Evolutionary conservation across 2,113 vertebrate species (phyloP).

Genomic region (Sapajus apella): DNA sequence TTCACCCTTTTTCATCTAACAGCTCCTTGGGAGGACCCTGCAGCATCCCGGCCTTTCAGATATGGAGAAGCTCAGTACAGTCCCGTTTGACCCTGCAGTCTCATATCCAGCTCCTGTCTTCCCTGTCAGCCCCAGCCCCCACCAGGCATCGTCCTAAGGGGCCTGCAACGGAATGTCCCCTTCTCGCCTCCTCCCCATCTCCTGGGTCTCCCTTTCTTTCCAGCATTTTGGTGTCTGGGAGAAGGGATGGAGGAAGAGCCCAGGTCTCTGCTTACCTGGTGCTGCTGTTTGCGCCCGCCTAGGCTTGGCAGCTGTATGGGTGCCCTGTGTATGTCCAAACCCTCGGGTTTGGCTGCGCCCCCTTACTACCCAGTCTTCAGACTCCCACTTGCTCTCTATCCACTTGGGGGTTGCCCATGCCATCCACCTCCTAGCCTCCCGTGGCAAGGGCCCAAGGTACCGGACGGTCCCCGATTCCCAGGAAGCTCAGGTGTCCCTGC

Average conservation of each 20-base stretch:
- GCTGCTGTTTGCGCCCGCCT: no score
- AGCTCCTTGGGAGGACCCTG: no score
- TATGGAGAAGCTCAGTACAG: no score
- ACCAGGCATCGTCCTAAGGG: background rate
- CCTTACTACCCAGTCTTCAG: background rate
- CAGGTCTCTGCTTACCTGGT: background rate
- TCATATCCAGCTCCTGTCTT: background rate
- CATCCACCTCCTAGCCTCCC: fast-evolving
- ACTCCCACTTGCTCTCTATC: background rate
- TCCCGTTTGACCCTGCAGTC: background rate
- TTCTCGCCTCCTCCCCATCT: background rate
- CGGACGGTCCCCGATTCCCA: fast-evolving
- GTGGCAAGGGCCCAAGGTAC: background rate
- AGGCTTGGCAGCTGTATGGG: background rate
- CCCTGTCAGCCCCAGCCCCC: background rate
- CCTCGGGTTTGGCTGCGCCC: no score
- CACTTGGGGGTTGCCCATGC: fast-evolving
- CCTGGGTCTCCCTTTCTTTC: background rate
- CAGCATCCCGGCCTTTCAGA: no score
- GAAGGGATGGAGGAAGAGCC: background rate
- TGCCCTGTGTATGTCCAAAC: background rate
- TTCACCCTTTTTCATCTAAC: background rate
- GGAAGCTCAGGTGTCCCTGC: background rate
- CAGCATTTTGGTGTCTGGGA: no score
- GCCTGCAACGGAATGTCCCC: no score